Conservation (phyloP, 2,113 vertebrate species). For the Caranx ignobilis region DNA sequence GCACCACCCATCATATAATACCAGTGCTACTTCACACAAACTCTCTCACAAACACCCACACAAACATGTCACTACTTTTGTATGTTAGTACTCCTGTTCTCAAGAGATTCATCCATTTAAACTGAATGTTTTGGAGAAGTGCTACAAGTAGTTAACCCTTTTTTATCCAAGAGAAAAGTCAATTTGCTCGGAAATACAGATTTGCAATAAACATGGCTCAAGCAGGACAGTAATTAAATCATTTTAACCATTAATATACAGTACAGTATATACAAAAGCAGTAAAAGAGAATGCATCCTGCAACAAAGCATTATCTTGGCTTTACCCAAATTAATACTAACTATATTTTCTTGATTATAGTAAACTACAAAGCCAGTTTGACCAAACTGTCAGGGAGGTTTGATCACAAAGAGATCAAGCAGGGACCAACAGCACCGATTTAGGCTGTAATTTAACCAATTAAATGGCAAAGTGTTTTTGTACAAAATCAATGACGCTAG, state of each 20-base stretch:
- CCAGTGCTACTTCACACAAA: slow-evolving; percentile 61
- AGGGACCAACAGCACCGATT: neutral
- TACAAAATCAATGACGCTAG: neutral
- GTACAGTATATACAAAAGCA: no score
- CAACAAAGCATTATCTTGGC: neutral
- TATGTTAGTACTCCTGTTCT: slow-evolving; percentile 23
- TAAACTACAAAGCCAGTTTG: neutral
- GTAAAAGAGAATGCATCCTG: no score
- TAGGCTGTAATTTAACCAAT: slow-evolving; percentile 1
- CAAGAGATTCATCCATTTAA: slow-evolving; percentile 28
- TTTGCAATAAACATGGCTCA: neutral
- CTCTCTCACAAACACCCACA: slow-evolving; percentile 66
- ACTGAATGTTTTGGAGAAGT: slow-evolving; percentile 29
- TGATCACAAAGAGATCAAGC: slow-evolving; percentile 16
- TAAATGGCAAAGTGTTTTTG: neutral
- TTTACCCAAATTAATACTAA: neutral
- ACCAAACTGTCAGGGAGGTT: slow-evolving; percentile 10
- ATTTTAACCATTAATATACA: neutral
- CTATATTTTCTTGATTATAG: neutral
- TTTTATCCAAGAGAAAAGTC: no score
- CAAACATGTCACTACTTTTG: slow-evolving; percentile 67
- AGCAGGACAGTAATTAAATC: neutral
- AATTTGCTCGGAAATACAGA: neutral
- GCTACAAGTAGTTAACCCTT: neutral
- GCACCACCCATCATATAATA: slow-evolving; percentile 69